Base-by-base conservation (phyloP, 1,140 invertebrate genomes). In the Apis cerana region DNA sequence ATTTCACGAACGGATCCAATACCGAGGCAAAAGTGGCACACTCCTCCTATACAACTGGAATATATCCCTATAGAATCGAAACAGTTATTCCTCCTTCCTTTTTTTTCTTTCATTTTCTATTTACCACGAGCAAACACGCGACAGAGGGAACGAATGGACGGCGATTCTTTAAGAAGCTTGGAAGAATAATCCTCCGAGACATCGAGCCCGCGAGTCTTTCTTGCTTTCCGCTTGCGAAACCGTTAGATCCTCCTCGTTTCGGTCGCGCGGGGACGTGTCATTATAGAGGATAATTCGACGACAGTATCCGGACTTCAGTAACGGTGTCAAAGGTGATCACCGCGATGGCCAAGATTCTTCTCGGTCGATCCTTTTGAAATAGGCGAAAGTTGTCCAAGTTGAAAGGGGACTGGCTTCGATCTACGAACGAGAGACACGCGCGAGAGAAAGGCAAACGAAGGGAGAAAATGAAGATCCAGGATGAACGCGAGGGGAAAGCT, bases 401-500 rank as follows among this genome's bases (percentile, higher is more conserved):
- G 10, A 1, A 13, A 11, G 3, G 10, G 17, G 3, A 9, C 1
- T 15, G 23, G 23, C 27, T 43, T 12, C 1, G 12, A 7, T 5
- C n/a, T 13, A 17, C 9, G 27, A 15, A n/a, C 12, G 3, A 12
- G 3, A 52, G 13, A 69, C 13, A 9, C 21, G 52, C 33, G 21
- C 61, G n/a, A 7, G 61, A 1, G 61, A 11, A 62, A 62, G 54
- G 54, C 54, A 17, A 27, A 50, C 50, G 62, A 61, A n/a, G 67
- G 33, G 62, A 43, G 77, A 71, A 62, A 80, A 80, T 80, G 62
- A 5, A 43, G 33, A 80, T 80, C 62, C 68, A 50, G 23, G 21
- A 33, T 33, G 17, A 15, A 80, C 54, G 33, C 33, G 67, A 48
- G 21, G 9, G 21, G 21, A 2, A 74, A 65, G n/a, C 33, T 33